Evolutionary conservation across 2,888 invertebrate genomes (phyloP).

Genomic region (Cantharis flavilabris): DNA sequence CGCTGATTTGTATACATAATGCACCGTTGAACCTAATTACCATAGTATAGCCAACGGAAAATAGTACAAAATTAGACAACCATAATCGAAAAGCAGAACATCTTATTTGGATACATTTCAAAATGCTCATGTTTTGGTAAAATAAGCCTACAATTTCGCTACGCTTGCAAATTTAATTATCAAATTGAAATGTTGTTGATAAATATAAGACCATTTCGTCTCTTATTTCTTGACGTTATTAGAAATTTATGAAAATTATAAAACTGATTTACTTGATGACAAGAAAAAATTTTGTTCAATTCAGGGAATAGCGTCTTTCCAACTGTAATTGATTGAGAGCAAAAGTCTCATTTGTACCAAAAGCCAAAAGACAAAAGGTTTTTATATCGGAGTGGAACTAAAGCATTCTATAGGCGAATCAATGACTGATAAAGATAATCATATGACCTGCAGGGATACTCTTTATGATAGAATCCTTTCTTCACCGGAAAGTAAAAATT

Average conservation of each 20-base stretch:
- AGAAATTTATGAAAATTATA: not conserved
- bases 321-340: not conserved
- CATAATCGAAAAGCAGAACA: not conserved
- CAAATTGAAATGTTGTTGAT: not conserved
- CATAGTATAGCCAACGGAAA: not conserved
- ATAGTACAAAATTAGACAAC: not conserved
- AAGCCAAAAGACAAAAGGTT: not conserved
- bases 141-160: not conserved
- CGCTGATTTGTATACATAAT: not conserved
- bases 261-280: not conserved
- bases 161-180: not conserved
- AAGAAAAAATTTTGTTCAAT: not conserved
- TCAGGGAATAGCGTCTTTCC: not conserved
- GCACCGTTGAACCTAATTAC: not conserved
- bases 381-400: not conserved
- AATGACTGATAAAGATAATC: not conserved
- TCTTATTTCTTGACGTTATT: not conserved
- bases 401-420: not conserved
- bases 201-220: not conserved
- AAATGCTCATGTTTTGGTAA: not conserved
- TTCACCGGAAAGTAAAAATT: not conserved
- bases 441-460: not conserved
- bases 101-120: not conserved
- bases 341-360: not conserved
- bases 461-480: not conserved